Conservation (phyloP, 2,113 vertebrate species). For the Lasiurus borealis region DNA sequence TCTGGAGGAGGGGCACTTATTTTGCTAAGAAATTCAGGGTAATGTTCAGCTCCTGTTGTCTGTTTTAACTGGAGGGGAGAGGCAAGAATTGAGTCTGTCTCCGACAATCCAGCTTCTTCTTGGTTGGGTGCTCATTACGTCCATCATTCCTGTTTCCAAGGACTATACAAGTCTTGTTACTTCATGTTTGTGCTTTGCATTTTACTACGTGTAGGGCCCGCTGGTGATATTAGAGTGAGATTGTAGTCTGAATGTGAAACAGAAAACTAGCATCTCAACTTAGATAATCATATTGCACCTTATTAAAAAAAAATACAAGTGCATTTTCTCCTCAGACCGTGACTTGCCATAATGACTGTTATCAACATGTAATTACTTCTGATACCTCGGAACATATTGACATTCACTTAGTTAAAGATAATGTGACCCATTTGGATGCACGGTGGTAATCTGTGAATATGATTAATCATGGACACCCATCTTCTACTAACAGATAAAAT, state of each 20-base stretch:
- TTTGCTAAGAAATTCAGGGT: constrained; percentile 61
- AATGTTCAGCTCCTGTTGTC: constrained; percentile 74
- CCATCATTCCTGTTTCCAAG: constrained; percentile 72
- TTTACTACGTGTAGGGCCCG: constrained; percentile 78
- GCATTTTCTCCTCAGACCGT: constrained; percentile 83
- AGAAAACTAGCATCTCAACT: constrained; percentile 85
- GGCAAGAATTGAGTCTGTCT: constrained; percentile 60
- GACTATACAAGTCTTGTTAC: constrained; percentile 79
- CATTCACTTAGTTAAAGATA: constrained; percentile 88
- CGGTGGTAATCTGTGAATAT: constrained; percentile 83
- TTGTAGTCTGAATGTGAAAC: constrained; percentile 80
- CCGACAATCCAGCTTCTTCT: constrained; percentile 78
- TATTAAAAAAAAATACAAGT: constrained; percentile 85
- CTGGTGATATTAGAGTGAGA: constrained; percentile 79
- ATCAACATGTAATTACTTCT: constrained; percentile 88
- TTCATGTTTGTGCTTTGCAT: constrained; percentile 80
- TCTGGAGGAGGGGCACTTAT: constrained; percentile 58
- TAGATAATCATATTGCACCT: constrained; percentile 83
- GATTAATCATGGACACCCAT: constrained; percentile 85
- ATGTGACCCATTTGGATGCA: constrained; percentile 86
- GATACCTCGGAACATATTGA: constrained; percentile 86
- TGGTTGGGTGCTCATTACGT: constrained; percentile 75
- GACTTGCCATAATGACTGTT: constrained; percentile 86
- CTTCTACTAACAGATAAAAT: constrained; percentile 80
- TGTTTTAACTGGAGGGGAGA: constrained; percentile 52